phyloP scores from a whole-genome alignment of 2,113 vertebrate genomes.

The Puma concolor region DNA sequence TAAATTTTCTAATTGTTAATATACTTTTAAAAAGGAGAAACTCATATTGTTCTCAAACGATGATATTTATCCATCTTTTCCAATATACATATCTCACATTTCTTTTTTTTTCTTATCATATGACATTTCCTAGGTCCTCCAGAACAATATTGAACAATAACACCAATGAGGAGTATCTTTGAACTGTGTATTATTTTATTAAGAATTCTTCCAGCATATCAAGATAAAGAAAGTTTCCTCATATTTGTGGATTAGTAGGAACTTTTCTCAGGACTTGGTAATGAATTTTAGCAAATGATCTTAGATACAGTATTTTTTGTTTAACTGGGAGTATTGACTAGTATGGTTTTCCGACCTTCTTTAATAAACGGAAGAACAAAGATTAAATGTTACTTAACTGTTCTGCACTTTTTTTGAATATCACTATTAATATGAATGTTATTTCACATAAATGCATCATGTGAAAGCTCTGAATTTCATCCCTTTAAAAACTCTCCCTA shows the following conservation, averaged over 20 bases:
- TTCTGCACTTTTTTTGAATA: background rate
- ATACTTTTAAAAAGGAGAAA: background rate
- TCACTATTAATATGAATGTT: background rate
- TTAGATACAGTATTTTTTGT: background rate
- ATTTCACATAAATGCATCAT: background rate
- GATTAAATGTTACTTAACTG: background rate
- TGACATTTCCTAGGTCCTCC: background rate
- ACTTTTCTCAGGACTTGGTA: background rate
- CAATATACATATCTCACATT: background rate
- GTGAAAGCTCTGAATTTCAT: background rate
- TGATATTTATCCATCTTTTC: background rate
- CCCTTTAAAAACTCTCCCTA: background rate
- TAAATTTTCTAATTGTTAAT: background rate
- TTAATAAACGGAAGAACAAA: background rate
- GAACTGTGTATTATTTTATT: background rate
- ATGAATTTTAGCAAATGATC: background rate
- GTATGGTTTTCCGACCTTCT: background rate
- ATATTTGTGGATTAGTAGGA: background rate
- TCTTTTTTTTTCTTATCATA: background rate
- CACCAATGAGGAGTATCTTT: background rate
- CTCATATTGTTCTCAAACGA: background rate
- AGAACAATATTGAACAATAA: background rate
- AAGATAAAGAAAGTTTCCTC: background rate
- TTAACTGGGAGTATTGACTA: background rate
- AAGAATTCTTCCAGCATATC: background rate